A percentile compares a stretch with the other conserved stretches of the same genome.
Conservation (phyloP, 2,797 vertebrate genomes). For the Nyctibius grandis region DNA sequence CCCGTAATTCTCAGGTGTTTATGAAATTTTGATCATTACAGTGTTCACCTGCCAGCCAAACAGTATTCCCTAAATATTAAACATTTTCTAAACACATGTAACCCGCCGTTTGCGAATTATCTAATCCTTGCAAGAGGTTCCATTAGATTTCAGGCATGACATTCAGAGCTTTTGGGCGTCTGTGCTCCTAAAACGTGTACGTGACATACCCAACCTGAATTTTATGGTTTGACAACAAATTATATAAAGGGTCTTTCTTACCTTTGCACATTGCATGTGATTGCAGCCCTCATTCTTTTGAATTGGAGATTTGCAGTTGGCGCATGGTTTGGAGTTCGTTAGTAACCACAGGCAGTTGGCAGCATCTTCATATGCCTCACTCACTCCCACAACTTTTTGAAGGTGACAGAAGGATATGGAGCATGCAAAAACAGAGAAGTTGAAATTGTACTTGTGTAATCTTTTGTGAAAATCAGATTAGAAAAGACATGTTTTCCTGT, state of each 20-base stretch:
- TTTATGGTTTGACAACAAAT: background rate
- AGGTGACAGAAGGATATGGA: background rate
- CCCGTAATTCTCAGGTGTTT: background rate
- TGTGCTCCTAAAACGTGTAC: background rate
- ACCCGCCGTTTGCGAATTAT: background rate
- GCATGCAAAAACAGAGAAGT: background rate
- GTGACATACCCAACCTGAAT: background rate
- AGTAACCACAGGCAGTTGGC: constrained; percentile 98
- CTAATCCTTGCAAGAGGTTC: background rate
- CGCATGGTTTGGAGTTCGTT: constrained; percentile 94
- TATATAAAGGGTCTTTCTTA: background rate
- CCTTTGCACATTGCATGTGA: constrained; percentile 98
- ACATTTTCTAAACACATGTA: background rate
- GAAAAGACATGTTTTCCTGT: background rate
- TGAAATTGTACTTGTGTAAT: background rate
- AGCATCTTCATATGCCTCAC: constrained; percentile 95
- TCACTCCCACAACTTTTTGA: constrained; percentile 91
- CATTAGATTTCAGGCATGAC: background rate
- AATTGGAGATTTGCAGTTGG: constrained; percentile 98
- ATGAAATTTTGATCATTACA: background rate
- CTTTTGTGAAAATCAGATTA: background rate
- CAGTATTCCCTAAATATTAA: background rate
- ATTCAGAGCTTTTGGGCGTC: background rate
- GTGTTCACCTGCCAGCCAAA: background rate
- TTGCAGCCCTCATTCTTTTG: constrained; percentile 99